A percentile compares a stretch with the other conserved stretches of the same genome.
Conservation (phyloP, 2,797 vertebrate genomes). For the Microctenopoma steveboyesi region DNA sequence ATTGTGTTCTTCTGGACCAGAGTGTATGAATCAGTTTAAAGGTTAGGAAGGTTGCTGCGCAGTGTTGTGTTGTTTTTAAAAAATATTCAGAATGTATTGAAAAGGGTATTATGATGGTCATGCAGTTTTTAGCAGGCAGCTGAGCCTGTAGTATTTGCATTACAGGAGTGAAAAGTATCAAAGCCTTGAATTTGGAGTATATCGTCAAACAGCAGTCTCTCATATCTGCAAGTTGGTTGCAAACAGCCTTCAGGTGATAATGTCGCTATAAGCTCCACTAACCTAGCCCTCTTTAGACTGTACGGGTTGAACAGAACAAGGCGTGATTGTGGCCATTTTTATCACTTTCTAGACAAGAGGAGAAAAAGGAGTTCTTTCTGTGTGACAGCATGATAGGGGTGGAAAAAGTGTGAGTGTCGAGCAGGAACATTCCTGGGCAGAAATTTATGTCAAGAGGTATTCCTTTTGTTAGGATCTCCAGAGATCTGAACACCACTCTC, state of each 20-base stretch:
- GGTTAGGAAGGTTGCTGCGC: too few species aligned
- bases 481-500: slow-evolving; percentile 31
- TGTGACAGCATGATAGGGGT: neutral
- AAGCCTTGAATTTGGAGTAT: neutral
- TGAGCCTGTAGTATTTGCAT: neutral
- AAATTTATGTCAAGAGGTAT: slow-evolving; percentile 41
- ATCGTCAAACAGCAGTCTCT: neutral
- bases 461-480: slow-evolving; percentile 43
- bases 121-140: neutral
- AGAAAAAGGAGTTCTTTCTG: slow-evolving; percentile 1
- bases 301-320: neutral
- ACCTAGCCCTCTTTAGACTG: neutral
- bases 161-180: slow-evolving; percentile 3
- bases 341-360: neutral
- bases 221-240: too few species aligned
- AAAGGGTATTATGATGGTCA: neutral
- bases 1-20: too few species aligned
- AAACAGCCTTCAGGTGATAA: neutral
- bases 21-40: too few species aligned
- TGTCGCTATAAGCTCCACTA: slow-evolving; percentile 6
- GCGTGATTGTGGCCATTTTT: neutral
- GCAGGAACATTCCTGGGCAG: slow-evolving; percentile 7
- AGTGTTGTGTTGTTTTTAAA: too few species aligned
- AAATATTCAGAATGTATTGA: too few species aligned
- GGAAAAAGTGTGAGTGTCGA: neutral